A percentile compares a stretch with the other conserved stretches of the same genome.
Conservation (phyloP, 2,888 invertebrate species). For the Cistogaster globosa region DNA sequence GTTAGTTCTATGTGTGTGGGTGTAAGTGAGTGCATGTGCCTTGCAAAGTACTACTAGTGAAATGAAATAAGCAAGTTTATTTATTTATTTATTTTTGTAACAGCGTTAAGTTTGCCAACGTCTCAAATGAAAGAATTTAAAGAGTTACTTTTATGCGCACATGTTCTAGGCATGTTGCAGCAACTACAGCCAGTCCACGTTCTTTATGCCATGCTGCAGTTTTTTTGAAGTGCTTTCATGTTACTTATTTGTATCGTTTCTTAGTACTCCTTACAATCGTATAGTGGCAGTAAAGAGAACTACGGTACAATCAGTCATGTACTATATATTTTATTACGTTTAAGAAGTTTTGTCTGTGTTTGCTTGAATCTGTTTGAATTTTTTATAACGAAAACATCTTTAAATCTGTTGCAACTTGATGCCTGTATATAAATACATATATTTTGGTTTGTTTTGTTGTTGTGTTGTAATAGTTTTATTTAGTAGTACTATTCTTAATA, state of each 20-base stretch:
- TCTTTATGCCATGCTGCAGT: constrained; percentile 36
- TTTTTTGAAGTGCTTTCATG: constrained; percentile 55
- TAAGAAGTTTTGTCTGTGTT: constrained; percentile 45
- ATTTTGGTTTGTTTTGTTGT: constrained; percentile 24
- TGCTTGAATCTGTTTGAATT: constrained; percentile 6
- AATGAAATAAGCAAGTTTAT: constrained; percentile 30
- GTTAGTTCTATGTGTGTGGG: not conserved
- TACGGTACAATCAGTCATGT: constrained; percentile 40
- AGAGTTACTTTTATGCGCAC: constrained; percentile 51
- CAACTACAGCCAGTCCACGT: constrained; percentile 5
- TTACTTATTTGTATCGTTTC: constrained; percentile 53
- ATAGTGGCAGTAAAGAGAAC: not conserved
- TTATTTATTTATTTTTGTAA: constrained; percentile 14
- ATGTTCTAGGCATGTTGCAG: constrained; percentile 53
- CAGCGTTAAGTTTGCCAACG: constrained; percentile 38
- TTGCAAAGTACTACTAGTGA: constrained; percentile 12
- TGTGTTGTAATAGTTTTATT: constrained; percentile 52
- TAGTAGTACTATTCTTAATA: constrained; percentile 42
- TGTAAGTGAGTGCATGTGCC: not conserved
- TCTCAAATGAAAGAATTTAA: constrained; percentile 31
- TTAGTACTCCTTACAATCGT: not conserved
- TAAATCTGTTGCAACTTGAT: constrained; percentile 68
- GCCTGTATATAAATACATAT: constrained; percentile 42
- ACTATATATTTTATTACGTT: constrained; percentile 56
- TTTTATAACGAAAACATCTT: constrained; percentile 57